A percentile compares a stretch with the other conserved stretches of the same genome.
Conservation (phyloP, 2,888 invertebrate genomes). For the Oithona nana region DNA sequence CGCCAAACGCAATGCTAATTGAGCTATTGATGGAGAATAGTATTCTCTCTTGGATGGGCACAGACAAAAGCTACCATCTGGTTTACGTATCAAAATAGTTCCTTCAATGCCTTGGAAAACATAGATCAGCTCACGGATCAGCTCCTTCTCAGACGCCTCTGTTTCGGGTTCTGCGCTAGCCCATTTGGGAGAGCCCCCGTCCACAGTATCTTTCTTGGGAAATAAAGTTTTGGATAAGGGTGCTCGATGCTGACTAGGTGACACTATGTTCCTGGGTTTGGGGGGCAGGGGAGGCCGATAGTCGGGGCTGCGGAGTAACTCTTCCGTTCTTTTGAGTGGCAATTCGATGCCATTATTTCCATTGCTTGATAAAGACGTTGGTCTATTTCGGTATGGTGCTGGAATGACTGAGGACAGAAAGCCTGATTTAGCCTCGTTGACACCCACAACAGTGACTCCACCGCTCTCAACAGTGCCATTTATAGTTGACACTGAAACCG, state of each 20-base stretch:
- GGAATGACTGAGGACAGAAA: not conserved
- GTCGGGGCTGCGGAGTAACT: not conserved
- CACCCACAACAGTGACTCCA: not conserved
- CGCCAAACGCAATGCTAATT: slow-evolving; percentile 38
- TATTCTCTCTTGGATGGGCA: not conserved
- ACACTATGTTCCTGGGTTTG: not conserved
- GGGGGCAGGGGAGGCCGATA: not conserved
- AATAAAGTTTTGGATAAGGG: not conserved
- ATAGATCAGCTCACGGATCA: slow-evolving; percentile 49
- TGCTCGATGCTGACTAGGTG: not conserved
- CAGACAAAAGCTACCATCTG: slow-evolving; percentile 31
- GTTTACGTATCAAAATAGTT: slow-evolving; percentile 46
- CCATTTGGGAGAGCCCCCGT: not conserved
- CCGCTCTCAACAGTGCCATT: not conserved
- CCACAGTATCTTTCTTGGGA: not conserved
- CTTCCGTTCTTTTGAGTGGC: not conserved
- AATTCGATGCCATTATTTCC: not conserved
- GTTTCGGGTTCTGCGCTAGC: slow-evolving; percentile 3
- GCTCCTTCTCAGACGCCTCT: slow-evolving; percentile 24
- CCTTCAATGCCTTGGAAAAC: slow-evolving; percentile 75
- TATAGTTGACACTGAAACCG: not conserved
- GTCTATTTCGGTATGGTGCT: not conserved
- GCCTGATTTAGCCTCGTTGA: not conserved
- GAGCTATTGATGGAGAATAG: slow-evolving; percentile 5
- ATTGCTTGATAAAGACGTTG: not conserved